Base-by-base conservation (phyloP, 2,113 vertebrate species). In the Dissostichus mawsoni region DNA sequence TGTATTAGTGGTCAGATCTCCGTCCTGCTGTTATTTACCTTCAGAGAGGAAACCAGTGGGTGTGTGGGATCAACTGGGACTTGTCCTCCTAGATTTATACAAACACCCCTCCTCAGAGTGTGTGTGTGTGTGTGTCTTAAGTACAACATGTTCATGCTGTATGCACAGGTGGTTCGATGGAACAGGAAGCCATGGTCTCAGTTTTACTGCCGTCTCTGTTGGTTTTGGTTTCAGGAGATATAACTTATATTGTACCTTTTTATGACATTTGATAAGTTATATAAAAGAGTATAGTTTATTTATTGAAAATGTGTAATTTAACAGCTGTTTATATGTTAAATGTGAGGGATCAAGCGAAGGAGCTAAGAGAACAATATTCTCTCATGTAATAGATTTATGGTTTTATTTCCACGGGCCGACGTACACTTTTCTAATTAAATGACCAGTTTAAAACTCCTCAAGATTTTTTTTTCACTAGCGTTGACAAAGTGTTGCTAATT, bases 1-100 rank as follows among this genome's bases (percentile, higher is more conserved):
- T 64, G 74, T 41, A 17, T 79, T 78, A 58, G 80, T 36, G 83
- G 59, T 83, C 47, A 55, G 80, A 81, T 87, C 83, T 85, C 81
- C 81, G 53, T 85, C 86, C 86, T 88, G 87, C 81, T 84, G 74
- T 87, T 90, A 86, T 93, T 93, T 89, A 88, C 90, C 84, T 92
- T 89, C 51, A 80, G 77, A 92, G 81, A 89, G 90, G 89, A 93
- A 90, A 89, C 82, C 80, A 70, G 76, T 85, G 75, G 90, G 90
- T 82, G 87, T 80, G 82, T 79, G 74, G 68, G 61, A 88, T 84
- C 88, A 84, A 77, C 83, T 88, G 75, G 83, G 66, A 83, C 83
- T 91, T 72, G 67, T 67, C 76, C 85, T 89, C 81, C 61, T 69
- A 45, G 80, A 90, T 89, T 85, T 80, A 69, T 64, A 69, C 75